A percentile compares a stretch with the other conserved stretches of the same genome.
These are phyloP conservation scores for Beris chalybata DNA, from an alignment of 2,888 invertebrate species.

Conservation along the genomic window DNA sequence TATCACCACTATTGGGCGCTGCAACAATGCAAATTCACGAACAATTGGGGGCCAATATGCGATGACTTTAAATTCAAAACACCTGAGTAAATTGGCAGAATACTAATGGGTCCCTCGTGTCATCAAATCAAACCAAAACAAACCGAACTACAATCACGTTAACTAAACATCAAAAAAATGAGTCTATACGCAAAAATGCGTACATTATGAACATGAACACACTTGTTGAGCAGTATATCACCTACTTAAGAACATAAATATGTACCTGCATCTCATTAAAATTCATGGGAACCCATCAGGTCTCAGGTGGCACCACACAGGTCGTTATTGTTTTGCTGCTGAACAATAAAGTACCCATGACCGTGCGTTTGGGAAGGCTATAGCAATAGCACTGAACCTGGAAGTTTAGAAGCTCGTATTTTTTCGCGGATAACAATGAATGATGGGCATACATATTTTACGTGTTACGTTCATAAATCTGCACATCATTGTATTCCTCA, in stretches of 20 bases:
- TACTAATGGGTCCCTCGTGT: no score
- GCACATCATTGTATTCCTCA: no score
- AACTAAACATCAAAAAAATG: no score
- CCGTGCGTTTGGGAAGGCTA: constrained; percentile 8
- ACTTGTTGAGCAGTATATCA: constrained; percentile 13
- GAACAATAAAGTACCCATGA: constrained; percentile 23
- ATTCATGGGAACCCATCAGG: constrained; percentile 22
- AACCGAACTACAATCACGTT: no score
- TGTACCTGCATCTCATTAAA: constrained; percentile 20
- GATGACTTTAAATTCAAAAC: no score
- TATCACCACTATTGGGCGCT: constrained; percentile 6
- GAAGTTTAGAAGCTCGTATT: constrained; percentile 17
- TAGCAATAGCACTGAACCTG: constrained; percentile 1
- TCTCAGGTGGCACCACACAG: constrained; percentile 14
- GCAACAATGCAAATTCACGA: background rate
- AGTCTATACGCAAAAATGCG: no score
- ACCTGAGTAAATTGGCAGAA: no score
- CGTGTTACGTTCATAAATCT: no score
- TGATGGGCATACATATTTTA: background rate
- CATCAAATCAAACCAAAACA: no score
- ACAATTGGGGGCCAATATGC: no score
- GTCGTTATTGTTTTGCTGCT: constrained; percentile 17
- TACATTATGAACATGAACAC: background rate
- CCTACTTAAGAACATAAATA: constrained; percentile 22
- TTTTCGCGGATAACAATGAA: background rate